Base-by-base conservation (phyloP, 1,140 invertebrate genomes). In the Scaptodrosophila lebanonensis region DNA sequence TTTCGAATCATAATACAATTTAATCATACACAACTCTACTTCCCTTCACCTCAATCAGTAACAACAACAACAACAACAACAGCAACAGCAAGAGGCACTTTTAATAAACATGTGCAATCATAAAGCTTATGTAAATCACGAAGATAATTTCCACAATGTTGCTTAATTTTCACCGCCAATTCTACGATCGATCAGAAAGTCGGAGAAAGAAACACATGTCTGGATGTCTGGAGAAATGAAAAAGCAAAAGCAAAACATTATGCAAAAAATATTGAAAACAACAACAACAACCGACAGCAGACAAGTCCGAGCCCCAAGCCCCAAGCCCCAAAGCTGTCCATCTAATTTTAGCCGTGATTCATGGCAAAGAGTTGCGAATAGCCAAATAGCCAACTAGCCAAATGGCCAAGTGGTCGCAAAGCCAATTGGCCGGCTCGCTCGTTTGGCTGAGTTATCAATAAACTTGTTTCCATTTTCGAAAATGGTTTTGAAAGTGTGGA, bases 321-420 rank as follows among this genome's bases (percentile, higher is more conserved):
- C 36, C 13, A n/a, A 51, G 3, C 3, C 3, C 22, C 8, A 25
- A 25, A 25, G 22, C 3, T 44, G 35, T 27, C 40, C 58, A 48
- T 71, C 73, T 79, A 79, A 79, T 73, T 82, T 79, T 79, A 82
- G 70, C 60, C 59, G 58, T 79, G 73, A 79, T 79, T 79, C 73
- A 79, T 62, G 45, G 33, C 45, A 67, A 64, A 59, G 59, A 59
- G 36, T 54, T 38, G 51, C 45, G 40, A 62, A 62, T 33, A 20
- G 54, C 60, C 60, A 64, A 66, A 62, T 45, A 17, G 30, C 4
- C 36, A 50, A 57, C 56, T 56, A 48, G 48, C 22, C 57, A 61
- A 66, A 39, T 18, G 60, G 39, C 60, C 38, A 40, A 16, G 17
- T 50, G 45, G 56, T 58, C 35, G 33, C 43, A 60, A 6, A 25